Evolutionary conservation across 2,888 invertebrate species (phyloP).

Genomic region (Leptinotarsa haldemani): DNA sequence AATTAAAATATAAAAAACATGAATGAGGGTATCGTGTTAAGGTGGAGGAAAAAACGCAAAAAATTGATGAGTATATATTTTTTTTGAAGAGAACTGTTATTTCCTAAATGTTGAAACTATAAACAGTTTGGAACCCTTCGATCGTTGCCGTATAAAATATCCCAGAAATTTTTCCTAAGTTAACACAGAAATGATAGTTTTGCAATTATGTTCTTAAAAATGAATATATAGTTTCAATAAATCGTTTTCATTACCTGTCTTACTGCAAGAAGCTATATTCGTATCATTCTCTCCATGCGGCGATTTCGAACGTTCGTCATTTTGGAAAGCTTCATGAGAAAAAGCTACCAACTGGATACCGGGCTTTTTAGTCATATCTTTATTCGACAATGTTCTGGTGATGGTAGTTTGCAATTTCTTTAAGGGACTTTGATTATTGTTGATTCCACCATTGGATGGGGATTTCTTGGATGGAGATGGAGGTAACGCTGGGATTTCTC

Average conservation of each 20-base stretch:
- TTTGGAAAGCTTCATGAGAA: slow-evolving; percentile 60
- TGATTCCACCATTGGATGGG: slow-evolving; percentile 55
- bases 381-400: slow-evolving; percentile 68
- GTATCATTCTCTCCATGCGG: slow-evolving; percentile 53
- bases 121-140: too few species aligned
- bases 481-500: slow-evolving; percentile 67
- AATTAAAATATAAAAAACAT: too few species aligned
- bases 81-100: too few species aligned
- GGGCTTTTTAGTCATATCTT: slow-evolving; percentile 60
- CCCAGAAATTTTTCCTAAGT: too few species aligned
- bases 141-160: too few species aligned
- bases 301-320: slow-evolving; percentile 51
- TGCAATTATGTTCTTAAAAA: too few species aligned
- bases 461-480: slow-evolving; percentile 51
- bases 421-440: slow-evolving; percentile 59
- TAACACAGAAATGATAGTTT: too few species aligned
- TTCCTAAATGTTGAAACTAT: too few species aligned
- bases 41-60: too few species aligned
- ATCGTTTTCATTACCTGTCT: slow-evolving; percentile 51
- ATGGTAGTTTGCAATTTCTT: slow-evolving; percentile 64
- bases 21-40: too few species aligned
- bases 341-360: slow-evolving; percentile 62
- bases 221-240: too few species aligned
- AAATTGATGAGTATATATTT: too few species aligned
- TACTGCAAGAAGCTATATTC: slow-evolving; percentile 57